Evolutionary conservation across 1,140 invertebrate species (phyloP).

Genomic region (Pogonomyrmex californicus): DNA sequence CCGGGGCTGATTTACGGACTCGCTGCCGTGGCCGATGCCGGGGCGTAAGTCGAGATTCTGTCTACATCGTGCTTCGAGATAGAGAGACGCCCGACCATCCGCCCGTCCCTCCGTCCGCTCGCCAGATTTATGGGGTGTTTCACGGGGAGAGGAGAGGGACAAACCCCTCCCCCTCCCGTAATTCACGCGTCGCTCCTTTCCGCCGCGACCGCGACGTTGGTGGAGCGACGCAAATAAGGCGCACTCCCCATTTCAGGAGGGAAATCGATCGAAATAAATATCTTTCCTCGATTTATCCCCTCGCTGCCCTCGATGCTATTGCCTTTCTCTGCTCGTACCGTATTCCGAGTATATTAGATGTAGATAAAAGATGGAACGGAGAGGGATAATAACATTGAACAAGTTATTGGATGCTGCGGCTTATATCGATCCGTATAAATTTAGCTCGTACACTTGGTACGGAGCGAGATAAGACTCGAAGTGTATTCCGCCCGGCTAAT

Average conservation of each 20-base stretch:
- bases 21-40: slow-evolving; percentile 73
- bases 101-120: neutral
- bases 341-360: slow-evolving; percentile 41
- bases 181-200: slow-evolving; percentile 74
- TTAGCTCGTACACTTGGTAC: neutral
- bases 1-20: slow-evolving; percentile 83
- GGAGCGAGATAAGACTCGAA: neutral
- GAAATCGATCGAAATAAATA: slow-evolving; percentile 50
- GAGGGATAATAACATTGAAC: slow-evolving; percentile 28
- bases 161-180: slow-evolving; percentile 71
- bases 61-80: slow-evolving; percentile 70
- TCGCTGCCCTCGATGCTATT: slow-evolving; percentile 23
- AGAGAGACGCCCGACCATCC: slow-evolving; percentile 65
- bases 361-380: slow-evolving; percentile 35
- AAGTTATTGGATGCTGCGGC: slow-evolving; percentile 28
- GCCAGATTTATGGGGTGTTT: slow-evolving; percentile 84
- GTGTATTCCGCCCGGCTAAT: neutral
- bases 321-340: slow-evolving; percentile 4
- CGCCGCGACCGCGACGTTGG: slow-evolving; percentile 64
- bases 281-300: slow-evolving; percentile 50
- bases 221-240: slow-evolving; percentile 66
- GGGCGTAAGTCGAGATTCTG: slow-evolving; percentile 73
- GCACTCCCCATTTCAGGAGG: slow-evolving; percentile 12
- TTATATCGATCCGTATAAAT: slow-evolving; percentile 38
- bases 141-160: slow-evolving; percentile 59